Percentiles rank a stretch among this genome's conserved stretches.
Evolutionary conservation across 2,113 vertebrate genomes (phyloP).

Genomic region (Lagopus muta): DNA sequence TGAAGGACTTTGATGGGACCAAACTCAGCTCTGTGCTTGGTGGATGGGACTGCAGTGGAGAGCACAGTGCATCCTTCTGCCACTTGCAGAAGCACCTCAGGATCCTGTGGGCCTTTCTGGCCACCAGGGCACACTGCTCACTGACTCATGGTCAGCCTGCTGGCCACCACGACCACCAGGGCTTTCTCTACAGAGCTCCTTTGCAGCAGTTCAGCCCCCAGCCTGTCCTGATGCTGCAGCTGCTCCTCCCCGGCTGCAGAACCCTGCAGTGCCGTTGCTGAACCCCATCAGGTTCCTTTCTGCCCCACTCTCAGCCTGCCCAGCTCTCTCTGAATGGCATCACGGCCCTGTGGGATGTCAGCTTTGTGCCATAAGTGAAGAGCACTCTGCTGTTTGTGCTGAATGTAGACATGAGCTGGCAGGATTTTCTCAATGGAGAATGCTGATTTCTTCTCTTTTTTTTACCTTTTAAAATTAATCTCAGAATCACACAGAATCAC

Average conservation of each 20-base stretch:
- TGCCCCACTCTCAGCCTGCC: neutral
- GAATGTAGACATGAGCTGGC: rapidly evolving
- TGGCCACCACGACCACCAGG: neutral
- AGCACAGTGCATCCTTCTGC: rapidly evolving
- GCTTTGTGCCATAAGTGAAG: neutral
- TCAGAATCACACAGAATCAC: too few relatives aligned
- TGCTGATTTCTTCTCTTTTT: too few relatives aligned
- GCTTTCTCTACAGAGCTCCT: neutral
- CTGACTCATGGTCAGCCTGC: neutral
- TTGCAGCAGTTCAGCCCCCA: neutral
- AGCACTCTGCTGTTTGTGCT: neutral
- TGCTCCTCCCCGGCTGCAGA: neutral
- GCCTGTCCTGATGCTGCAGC: too few relatives aligned
- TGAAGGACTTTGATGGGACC: neutral
- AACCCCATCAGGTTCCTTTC: neutral
- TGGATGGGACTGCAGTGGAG: too few relatives aligned
- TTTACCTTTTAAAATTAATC: neutral
- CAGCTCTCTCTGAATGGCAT: neutral
- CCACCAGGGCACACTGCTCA: too few relatives aligned
- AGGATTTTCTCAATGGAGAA: neutral
- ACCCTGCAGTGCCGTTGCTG: neutral
- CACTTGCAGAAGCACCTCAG: too few relatives aligned
- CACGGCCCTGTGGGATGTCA: too few relatives aligned
- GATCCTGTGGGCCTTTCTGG: too few relatives aligned
- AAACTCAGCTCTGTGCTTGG: neutral